phyloP scores from a whole-genome alignment of 64 coral and sea anemone genomes.

The Platygyra sinensis region DNA sequence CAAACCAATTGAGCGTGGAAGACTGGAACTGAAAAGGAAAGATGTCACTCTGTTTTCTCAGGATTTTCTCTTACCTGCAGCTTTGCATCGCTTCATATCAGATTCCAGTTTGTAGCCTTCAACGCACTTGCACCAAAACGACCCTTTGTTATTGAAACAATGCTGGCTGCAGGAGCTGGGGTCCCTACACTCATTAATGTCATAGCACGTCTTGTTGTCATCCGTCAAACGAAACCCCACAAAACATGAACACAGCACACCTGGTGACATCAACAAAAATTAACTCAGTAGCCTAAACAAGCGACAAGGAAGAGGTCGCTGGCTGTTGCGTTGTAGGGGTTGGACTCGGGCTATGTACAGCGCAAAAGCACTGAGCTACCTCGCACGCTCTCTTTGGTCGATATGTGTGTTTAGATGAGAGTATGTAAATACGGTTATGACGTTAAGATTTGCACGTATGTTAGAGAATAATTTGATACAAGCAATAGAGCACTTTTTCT shows the following conservation, averaged over 20 bases:
- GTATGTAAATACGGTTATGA: no score
- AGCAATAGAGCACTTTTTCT: no score
- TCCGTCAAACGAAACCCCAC: slow-evolving; percentile 43
- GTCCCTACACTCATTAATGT: slow-evolving; percentile 68
- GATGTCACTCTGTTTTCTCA: no score
- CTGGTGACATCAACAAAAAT: slow-evolving; percentile 5
- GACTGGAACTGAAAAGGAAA: no score
- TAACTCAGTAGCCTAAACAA: not conserved
- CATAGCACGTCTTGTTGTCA: slow-evolving; percentile 66
- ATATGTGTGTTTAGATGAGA: no score
- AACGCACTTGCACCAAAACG: slow-evolving; percentile 75
- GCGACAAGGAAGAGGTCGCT: not conserved
- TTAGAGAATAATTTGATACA: no score
- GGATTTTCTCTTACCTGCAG: slow-evolving; percentile 43
- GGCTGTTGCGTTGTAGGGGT: no score
- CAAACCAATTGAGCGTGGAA: no score
- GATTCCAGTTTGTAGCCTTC: slow-evolving; percentile 68
- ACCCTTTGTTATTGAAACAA: slow-evolving; percentile 68
- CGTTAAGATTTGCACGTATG: no score
- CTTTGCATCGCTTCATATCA: slow-evolving; percentile 75
- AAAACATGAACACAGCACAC: slow-evolving; percentile 65
- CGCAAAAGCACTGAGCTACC: no score
- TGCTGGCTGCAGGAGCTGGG: slow-evolving; percentile 63
- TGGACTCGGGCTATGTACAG: no score
- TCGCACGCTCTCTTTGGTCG: no score